Evolutionary conservation across 2,888 invertebrate genomes (phyloP).

Genomic region (Luperina testacea): DNA sequence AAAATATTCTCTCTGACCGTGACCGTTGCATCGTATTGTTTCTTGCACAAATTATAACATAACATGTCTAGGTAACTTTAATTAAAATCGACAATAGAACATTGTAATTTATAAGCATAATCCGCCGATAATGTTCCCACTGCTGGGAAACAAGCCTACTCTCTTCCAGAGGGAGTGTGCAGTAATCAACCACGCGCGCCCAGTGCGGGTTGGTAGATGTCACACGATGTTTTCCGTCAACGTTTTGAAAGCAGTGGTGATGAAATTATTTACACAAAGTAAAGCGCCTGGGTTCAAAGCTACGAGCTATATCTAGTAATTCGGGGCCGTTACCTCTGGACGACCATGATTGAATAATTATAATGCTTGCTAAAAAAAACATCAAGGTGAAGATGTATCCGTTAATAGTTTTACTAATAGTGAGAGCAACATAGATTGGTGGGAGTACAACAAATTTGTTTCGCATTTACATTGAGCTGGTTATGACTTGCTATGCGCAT

Average conservation of each 20-base stretch:
- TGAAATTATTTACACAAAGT: neutral
- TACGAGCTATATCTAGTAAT: neutral
- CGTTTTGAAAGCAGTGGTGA: neutral
- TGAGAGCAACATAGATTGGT: neutral
- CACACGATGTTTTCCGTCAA: neutral
- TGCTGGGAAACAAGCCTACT: too few species aligned
- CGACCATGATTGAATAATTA: neutral
- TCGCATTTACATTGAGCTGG: slow-evolving; percentile 33
- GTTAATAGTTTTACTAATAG: slow-evolving; percentile 17
- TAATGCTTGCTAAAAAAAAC: neutral
- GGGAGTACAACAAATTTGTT: slow-evolving; percentile 32
- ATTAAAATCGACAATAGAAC: neutral
- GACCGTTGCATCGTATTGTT: too few species aligned
- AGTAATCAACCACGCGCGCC: too few species aligned
- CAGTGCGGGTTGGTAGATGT: neutral
- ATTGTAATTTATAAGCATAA: neutral
- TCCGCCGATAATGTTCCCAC: neutral
- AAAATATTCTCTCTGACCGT: neutral
- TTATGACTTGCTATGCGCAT: neutral
- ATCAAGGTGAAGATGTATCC: neutral
- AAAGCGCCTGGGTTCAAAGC: neutral
- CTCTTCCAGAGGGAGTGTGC: too few species aligned
- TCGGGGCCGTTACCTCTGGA: neutral
- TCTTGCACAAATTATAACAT: neutral
- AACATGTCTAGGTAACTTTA: neutral